Evolutionary conservation across 1,140 invertebrate genomes (phyloP).

Genomic region (Antheraea mylitta): DNA sequence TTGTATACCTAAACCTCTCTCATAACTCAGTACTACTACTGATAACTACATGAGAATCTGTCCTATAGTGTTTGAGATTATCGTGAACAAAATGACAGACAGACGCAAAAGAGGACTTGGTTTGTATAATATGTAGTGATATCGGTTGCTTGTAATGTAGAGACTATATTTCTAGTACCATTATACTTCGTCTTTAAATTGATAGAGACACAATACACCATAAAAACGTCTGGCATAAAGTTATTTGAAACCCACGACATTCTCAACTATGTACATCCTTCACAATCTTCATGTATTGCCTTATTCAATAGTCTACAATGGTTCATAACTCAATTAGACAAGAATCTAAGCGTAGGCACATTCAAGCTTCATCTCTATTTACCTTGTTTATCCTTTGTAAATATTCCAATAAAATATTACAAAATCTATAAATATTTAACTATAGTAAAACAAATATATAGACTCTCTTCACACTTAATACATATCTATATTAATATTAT

Average conservation of each 20-base stretch:
- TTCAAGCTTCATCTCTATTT: not conserved
- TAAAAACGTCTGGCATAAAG: not conserved
- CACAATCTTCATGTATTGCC: slow-evolving; percentile 10
- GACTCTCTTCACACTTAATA: too few relatives aligned
- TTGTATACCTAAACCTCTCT: too few relatives aligned
- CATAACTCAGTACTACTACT: too few relatives aligned
- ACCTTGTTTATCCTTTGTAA: not conserved
- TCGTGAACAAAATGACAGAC: too few relatives aligned
- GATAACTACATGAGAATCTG: too few relatives aligned
- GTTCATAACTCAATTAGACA: slow-evolving; percentile 14
- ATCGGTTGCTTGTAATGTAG: too few relatives aligned
- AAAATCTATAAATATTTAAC: not conserved
- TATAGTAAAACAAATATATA: too few relatives aligned
- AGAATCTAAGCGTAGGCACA: slow-evolving; percentile 10
- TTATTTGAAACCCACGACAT: slow-evolving; percentile 13
- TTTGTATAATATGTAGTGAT: too few relatives aligned
- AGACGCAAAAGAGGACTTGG: too few relatives aligned
- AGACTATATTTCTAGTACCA: too few relatives aligned
- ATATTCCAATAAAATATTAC: not conserved
- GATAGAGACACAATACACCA: not conserved
- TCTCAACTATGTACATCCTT: slow-evolving; percentile 15
- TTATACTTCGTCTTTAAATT: not conserved
- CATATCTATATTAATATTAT: too few relatives aligned
- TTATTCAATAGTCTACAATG: slow-evolving; percentile 10
- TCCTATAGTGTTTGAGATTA: too few relatives aligned